A percentile compares a stretch with the other conserved stretches of the same genome.
These are phyloP conservation scores for Balaenoptera acutorostrata DNA, from an alignment of 2,113 vertebrate genomes.

Conservation along the genomic window DNA sequence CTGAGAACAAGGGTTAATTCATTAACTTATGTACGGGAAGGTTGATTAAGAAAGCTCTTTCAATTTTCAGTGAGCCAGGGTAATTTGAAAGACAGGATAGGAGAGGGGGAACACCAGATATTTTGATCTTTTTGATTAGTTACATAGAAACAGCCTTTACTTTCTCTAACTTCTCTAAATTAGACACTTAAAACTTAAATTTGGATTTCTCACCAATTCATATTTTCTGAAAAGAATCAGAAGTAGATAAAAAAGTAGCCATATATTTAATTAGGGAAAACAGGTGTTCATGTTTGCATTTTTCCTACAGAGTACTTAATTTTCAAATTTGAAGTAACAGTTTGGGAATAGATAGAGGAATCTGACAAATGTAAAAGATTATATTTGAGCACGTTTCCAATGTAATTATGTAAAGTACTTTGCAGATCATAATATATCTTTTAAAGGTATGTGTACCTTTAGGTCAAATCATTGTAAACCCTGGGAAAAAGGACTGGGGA, in stretches of 20 bases:
- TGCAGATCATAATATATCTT: background rate
- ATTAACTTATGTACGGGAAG: background rate
- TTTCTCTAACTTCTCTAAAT: background rate
- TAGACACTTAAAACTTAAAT: background rate
- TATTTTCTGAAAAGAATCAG: background rate
- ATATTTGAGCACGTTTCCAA: background rate
- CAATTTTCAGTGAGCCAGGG: background rate
- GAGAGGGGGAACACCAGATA: background rate
- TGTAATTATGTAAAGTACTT: background rate
- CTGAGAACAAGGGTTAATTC: background rate
- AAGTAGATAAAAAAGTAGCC: background rate
- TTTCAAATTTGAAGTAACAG: background rate
- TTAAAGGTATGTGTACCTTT: background rate
- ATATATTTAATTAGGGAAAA: background rate
- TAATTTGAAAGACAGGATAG: background rate
- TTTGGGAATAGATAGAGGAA: background rate
- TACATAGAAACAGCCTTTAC: background rate
- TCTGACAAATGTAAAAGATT: background rate
- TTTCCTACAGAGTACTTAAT: background rate
- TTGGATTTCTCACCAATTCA: background rate
- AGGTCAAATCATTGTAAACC: conserved; percentile 5
- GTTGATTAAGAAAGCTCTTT: background rate
- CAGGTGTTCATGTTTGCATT: background rate
- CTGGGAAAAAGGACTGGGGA: background rate
- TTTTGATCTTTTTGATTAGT: background rate